These are phyloP conservation scores for Gastracanthus pulcherrimus DNA, from an alignment of 2,888 invertebrate genomes.

Conservation along the genomic window DNA sequence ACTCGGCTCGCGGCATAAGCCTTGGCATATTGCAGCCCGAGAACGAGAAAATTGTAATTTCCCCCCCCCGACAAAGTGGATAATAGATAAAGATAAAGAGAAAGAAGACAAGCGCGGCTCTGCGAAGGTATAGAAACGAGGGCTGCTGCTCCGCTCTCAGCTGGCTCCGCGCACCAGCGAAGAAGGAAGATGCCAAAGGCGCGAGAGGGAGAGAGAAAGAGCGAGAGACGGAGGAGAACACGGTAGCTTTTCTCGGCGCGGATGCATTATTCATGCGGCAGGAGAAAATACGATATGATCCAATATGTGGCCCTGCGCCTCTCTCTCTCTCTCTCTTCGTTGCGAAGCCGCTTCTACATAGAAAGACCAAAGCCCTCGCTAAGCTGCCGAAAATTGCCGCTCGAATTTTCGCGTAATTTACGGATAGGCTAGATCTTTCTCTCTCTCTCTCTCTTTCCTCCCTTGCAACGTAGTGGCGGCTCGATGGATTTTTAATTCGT, in stretches of 20 bases:
- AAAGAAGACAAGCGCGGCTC: conserved; percentile 46
- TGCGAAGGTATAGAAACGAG: too few species aligned
- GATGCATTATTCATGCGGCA: conserved; percentile 77
- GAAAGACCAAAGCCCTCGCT: conserved; percentile 61
- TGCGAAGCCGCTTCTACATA: not conserved
- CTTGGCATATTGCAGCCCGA: conserved; percentile 18
- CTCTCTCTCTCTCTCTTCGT: too few species aligned
- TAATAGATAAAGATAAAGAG: conserved; percentile 55
- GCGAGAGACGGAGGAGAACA: conserved; percentile 55
- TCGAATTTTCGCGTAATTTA: conserved; percentile 75
- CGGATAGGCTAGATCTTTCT: conserved; percentile 47
- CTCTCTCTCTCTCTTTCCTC: too few species aligned
- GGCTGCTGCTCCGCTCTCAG: too few species aligned
- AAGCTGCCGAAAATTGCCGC: conserved; percentile 76
- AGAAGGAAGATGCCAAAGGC: not conserved
- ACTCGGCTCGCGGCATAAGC: not conserved
- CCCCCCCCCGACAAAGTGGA: conserved; percentile 34
- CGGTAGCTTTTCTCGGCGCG: conserved; percentile 59
- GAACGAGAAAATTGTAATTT: conserved; percentile 50
- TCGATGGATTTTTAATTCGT: conserved; percentile 48
- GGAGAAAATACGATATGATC: conserved; percentile 77
- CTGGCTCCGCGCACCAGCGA: too few species aligned
- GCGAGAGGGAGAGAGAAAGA: not conserved
- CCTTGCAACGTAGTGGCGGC: too few species aligned
- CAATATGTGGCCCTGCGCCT: conserved; percentile 73